Conservation (phyloP, 2,888 invertebrate genomes). For the Spialia ferax region DNA sequence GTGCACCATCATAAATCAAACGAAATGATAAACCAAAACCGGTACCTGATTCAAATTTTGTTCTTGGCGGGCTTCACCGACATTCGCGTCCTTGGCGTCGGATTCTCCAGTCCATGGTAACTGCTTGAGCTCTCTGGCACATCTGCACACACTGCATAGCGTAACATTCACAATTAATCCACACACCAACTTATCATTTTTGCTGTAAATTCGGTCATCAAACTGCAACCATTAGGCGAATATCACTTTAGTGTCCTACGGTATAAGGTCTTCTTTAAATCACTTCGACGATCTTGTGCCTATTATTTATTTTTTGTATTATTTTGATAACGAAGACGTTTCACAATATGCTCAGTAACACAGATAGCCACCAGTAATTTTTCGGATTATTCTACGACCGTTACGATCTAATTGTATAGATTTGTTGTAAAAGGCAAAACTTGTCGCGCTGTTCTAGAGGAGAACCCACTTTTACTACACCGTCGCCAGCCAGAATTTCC, state of each 20-base stretch:
- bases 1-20: slow-evolving; percentile 78
- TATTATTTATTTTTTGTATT: slow-evolving; percentile 83
- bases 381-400: slow-evolving; percentile 9
- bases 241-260: slow-evolving; percentile 58
- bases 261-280: slow-evolving; percentile 68
- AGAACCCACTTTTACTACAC: slow-evolving; percentile 76
- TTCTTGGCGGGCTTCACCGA: slow-evolving; percentile 78
- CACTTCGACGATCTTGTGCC: slow-evolving; percentile 64
- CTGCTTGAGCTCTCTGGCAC: slow-evolving; percentile 47
- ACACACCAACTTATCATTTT: slow-evolving; percentile 55
- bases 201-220: slow-evolving; percentile 61
- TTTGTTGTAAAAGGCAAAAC: slow-evolving; percentile 39
- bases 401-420: slow-evolving; percentile 5
- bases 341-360: slow-evolving; percentile 46
- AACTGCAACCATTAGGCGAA: slow-evolving; percentile 53
- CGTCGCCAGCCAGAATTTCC: slow-evolving; percentile 67
- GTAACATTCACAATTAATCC: slow-evolving; percentile 59
- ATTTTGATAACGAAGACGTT: slow-evolving; percentile 76
- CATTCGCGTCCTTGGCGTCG: slow-evolving; percentile 65
- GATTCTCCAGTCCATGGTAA: slow-evolving; percentile 77
- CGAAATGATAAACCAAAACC: slow-evolving; percentile 84
- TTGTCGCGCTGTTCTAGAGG: slow-evolving; percentile 44
- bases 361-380: slow-evolving; percentile 8
- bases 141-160: slow-evolving; percentile 52
- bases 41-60: slow-evolving; percentile 82